phyloP scores from a whole-genome alignment of 2,113 vertebrate genomes.

The Eclectus roratus region DNA sequence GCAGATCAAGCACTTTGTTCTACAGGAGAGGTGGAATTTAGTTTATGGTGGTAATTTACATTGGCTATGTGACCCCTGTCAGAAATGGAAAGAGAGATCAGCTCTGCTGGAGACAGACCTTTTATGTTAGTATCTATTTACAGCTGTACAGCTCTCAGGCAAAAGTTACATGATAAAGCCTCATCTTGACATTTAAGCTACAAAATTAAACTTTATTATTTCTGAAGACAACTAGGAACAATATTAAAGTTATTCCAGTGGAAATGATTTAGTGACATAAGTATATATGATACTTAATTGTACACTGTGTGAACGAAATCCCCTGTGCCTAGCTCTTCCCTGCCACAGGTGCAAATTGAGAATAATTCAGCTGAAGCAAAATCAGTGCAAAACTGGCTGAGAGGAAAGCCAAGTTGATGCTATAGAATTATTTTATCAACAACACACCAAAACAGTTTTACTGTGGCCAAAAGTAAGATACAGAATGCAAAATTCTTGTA shows the following conservation, averaged over 20 bases:
- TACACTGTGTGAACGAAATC: accelerated
- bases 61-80: constrained; percentile 56
- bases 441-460: not conserved
- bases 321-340: not conserved
- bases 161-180: not conserved
- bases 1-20: constrained; percentile 46
- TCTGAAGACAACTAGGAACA: not conserved
- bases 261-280: not conserved
- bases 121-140: constrained; percentile 57
- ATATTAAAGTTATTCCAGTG: not conserved
- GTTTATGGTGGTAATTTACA: constrained; percentile 65
- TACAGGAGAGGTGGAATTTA: constrained; percentile 41
- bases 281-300: not conserved
- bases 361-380: not conserved
- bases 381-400: not conserved
- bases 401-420: not conserved
- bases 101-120: constrained; percentile 53
- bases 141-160: not conserved
- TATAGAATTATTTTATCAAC: not conserved
- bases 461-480: not conserved
- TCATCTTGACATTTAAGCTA: not conserved
- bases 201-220: not conserved
- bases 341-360: not conserved
- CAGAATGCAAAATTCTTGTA: not conserved
- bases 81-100: constrained; percentile 55